A percentile compares a stretch with the other conserved stretches of the same genome.
These are phyloP conservation scores for Drosophila bipectinata DNA, from an alignment of 1,140 invertebrate genomes.

Conservation along the genomic window DNA sequence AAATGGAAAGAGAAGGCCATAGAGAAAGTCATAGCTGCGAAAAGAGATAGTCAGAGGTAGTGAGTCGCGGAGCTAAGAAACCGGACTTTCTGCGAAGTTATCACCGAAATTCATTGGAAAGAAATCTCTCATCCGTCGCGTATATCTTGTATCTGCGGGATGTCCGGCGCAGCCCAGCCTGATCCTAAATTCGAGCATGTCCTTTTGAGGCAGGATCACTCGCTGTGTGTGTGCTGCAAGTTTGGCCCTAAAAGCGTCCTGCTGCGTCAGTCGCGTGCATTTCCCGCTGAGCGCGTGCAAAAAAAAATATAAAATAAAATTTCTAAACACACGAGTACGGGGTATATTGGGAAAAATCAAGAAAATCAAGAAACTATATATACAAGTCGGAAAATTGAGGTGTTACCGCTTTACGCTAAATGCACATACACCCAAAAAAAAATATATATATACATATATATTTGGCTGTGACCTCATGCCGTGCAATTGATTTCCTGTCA, in stretches of 20 bases:
- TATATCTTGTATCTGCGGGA: constrained; percentile 21
- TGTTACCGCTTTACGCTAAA: constrained; percentile 27
- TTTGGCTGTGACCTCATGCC: constrained; percentile 25
- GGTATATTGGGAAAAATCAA: too few species aligned
- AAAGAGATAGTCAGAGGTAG: neutral
- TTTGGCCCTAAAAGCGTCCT: neutral
- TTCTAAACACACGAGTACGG: neutral
- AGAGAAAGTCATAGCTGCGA: neutral
- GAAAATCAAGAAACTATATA: constrained; percentile 9
- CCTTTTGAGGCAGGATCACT: constrained; percentile 16
- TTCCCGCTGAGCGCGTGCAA: constrained; percentile 41
- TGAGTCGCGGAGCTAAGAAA: neutral
- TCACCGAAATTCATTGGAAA: constrained; percentile 58
- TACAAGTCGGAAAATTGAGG: constrained; percentile 20
- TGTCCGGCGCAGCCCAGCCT: constrained; percentile 16
- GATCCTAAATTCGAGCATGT: neutral
- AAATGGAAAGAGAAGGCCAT: neutral
- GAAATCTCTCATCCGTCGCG: constrained; percentile 15
- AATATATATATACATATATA: neutral
- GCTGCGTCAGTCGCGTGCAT: constrained; percentile 6
- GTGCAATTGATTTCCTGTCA: constrained; percentile 61
- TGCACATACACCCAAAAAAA: constrained; percentile 15
- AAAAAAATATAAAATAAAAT: constrained; percentile 5
- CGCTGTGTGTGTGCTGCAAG: constrained; percentile 12
- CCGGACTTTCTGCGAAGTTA: constrained; percentile 56